Base-by-base conservation (phyloP, 2,113 vertebrate genomes). In the Myotis yumanensis region DNA sequence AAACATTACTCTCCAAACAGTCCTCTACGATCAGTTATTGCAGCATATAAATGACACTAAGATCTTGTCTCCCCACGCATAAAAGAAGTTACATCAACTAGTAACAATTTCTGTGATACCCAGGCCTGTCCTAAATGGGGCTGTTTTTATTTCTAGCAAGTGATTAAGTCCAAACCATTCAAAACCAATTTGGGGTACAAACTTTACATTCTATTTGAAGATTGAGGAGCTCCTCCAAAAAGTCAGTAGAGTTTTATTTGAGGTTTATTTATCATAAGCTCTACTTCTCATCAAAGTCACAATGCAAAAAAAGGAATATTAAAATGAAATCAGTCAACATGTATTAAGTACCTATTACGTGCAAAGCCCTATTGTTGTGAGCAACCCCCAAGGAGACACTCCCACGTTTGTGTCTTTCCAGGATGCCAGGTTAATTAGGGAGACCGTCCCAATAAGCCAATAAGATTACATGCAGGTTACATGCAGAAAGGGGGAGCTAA, bases 111-210 rank as follows among this genome's bases (percentile, higher is more conserved):
- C 89, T 82, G 28, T 81, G 76, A 92, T 30, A 81, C 35, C 64
- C n/a, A 80, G 94, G 25, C 40, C 72, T 85, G 20, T 68, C 30
- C 28, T 59, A 90, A 96, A 46, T 35, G 66, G 76, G 48, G n/a
- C 11, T 64, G 9, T 68, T 82, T 73, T 95, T 83, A 90, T 69
- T 54, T n/a, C n/a, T 20, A 82, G 82, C n/a, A 94, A 84, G 75
- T 91, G 30, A 88, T 20, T 80, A 20, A 92, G 87, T 71, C 11
- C 17, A 87, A 95, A 84, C 68, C 73, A 90, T 23, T 90, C 30
- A 79, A 81, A 95, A 59, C 32, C 35, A 84, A 88, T 54, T 37
- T 93, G 35, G 37, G 71, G 16, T 35, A 40, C 4, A 11, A 81
- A 71, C 68, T 89, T 88, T 37, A 68, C 17, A 81, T 88, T 95